These are phyloP conservation scores for Cynopterus sphinx DNA, from an alignment of 2,797 vertebrate species.

Conservation along the genomic window DNA sequence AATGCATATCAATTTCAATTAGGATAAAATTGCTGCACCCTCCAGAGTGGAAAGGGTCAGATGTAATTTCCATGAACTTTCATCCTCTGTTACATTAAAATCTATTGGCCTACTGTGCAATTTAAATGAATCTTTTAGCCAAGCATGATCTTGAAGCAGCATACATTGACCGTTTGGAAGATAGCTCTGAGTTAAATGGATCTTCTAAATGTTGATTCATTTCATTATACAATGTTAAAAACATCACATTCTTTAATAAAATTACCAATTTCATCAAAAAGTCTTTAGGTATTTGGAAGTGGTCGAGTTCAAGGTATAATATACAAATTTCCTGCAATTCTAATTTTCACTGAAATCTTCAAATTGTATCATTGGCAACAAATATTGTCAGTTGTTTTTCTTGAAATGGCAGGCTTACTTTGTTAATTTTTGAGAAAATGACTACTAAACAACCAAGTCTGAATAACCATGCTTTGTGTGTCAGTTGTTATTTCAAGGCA, in stretches of 20 bases:
- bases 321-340: not conserved
- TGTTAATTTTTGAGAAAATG: slow-evolving; percentile 7
- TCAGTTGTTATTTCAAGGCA: slow-evolving; percentile 39
- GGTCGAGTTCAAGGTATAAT: not conserved
- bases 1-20: not conserved
- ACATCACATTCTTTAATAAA: not conserved
- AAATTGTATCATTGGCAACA: not conserved
- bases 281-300: not conserved
- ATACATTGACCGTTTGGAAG: not conserved
- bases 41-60: not conserved
- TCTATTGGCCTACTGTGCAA: not conserved
- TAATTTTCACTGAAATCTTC: slow-evolving; percentile 3
- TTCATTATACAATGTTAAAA: not conserved
- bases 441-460: not conserved
- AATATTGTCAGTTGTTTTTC: not conserved
- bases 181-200: not conserved
- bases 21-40: not conserved
- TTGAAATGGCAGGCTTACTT: not conserved
- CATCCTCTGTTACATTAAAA: not conserved
- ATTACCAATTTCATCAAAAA: not conserved
- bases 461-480: not conserved
- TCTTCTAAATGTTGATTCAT: not conserved
- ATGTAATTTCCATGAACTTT: not conserved
- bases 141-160: not conserved
- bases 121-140: not conserved